Percentiles rank a stretch among this genome's conserved stretches.
phyloP scores from a whole-genome alignment of 2,797 vertebrate genomes.

The Sebastes hubbsi region DNA sequence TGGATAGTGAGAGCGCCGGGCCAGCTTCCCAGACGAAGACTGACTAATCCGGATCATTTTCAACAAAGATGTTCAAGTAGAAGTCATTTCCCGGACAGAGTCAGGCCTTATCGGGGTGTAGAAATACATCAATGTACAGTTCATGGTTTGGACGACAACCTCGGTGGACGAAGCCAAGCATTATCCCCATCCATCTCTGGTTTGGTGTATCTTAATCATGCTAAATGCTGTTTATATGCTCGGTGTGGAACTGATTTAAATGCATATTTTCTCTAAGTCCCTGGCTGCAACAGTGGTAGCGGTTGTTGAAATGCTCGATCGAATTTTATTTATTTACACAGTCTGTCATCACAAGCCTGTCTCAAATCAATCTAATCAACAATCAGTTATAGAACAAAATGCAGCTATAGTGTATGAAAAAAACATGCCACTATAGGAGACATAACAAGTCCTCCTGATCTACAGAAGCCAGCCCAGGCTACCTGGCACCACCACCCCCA shows the following conservation, averaged over 20 bases:
- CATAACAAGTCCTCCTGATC: slow-evolving; percentile 24
- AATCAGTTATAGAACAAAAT: slow-evolving; percentile 39
- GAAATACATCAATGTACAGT: slow-evolving; percentile 14
- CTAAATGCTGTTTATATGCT: slow-evolving; percentile 46
- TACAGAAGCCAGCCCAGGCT: slow-evolving; percentile 35
- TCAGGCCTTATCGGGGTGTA: slow-evolving; percentile 16
- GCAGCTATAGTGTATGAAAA: neutral
- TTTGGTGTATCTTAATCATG: slow-evolving; percentile 41
- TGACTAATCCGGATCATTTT: slow-evolving; percentile 17
- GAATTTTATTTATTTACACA: slow-evolving; percentile 49
- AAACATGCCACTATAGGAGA: slow-evolving; percentile 12
- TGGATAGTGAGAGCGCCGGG: slow-evolving; percentile 19
- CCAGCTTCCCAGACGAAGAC: slow-evolving; percentile 26
- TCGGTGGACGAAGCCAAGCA: slow-evolving; percentile 10
- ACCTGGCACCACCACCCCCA: slow-evolving; percentile 33
- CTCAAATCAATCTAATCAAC: slow-evolving; percentile 47
- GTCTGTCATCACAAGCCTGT: slow-evolving; percentile 19
- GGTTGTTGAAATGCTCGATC: slow-evolving; percentile 17
- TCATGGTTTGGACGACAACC: slow-evolving; percentile 44
- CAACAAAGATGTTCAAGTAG: slow-evolving; percentile 1
- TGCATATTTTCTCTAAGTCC: slow-evolving; percentile 36
- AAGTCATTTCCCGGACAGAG: neutral
- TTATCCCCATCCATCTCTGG: slow-evolving; percentile 25
- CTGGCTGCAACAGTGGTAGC: neutral
- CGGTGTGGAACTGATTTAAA: slow-evolving; percentile 35